Percentiles rank a stretch among this genome's conserved stretches.
These are phyloP conservation scores for Camponotus floridanus DNA, from an alignment of 1,140 invertebrate genomes.

Conservation along the genomic window DNA sequence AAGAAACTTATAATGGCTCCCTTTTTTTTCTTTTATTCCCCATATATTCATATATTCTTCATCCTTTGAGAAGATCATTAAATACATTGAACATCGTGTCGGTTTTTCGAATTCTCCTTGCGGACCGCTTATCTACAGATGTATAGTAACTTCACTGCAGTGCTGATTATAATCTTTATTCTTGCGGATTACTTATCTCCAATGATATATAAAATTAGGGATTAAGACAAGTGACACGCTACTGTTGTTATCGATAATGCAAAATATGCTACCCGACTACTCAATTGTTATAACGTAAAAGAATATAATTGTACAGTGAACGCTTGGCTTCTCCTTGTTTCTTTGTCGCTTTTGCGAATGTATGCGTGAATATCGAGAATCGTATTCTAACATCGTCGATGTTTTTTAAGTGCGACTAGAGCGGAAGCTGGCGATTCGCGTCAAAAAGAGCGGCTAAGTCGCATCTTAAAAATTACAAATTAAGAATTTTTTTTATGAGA, in stretches of 20 bases:
- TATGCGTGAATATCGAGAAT: constrained; percentile 44
- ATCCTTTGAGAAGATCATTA: constrained; percentile 77
- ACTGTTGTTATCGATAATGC: constrained; percentile 79
- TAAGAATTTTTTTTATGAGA: not conserved
- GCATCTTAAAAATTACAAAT: constrained; percentile 18
- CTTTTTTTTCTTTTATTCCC: constrained; percentile 69
- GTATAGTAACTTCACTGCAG: constrained; percentile 79
- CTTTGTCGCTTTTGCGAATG: constrained; percentile 54
- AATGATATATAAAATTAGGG: constrained; percentile 82
- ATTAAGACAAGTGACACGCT: constrained; percentile 77
- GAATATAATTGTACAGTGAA: constrained; percentile 80
- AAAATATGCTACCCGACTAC: constrained; percentile 80
- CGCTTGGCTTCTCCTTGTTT: constrained; percentile 70
- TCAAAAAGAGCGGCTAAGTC: not conserved
- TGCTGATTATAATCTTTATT: constrained; percentile 80
- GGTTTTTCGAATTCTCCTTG: constrained; percentile 77
- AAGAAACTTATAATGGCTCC: constrained; percentile 5
- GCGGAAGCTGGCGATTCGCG: constrained; percentile 6
- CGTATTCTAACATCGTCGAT: constrained; percentile 59
- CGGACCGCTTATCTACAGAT: constrained; percentile 76
- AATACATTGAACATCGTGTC: constrained; percentile 82
- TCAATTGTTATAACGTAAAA: constrained; percentile 77
- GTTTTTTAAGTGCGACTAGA: constrained; percentile 43
- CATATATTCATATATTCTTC: constrained; percentile 78
- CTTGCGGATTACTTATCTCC: constrained; percentile 77